Base-by-base conservation (phyloP, 2,888 invertebrate species). In the Helobdella robusta region DNA sequence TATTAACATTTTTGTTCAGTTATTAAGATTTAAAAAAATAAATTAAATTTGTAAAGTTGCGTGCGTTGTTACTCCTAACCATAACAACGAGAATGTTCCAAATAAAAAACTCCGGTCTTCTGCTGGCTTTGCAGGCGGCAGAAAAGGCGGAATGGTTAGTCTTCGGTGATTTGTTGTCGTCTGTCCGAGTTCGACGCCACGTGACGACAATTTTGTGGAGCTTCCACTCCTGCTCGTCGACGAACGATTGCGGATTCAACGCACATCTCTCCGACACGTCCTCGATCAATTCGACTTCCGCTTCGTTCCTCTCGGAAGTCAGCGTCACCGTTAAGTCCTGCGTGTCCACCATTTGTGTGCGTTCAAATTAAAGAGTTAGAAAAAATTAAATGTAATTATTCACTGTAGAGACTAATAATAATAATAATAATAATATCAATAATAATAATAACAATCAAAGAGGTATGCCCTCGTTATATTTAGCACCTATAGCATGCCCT, bases 141-240 rank as follows among this genome's bases (percentile, higher is more conserved):
- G 69, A 68, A 28, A 70, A 64, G 15, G 71, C 59, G 11, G 71
- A 65, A 46, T 71, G 69, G n/a, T 67, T 69, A 46, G 65, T 65
- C 36, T 59, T 66, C 18, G 64, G 66, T 40, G 63, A 65, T 59
- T 69, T 60, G 59, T 67, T 66, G 40, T 65, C 67, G 54, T 68
- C 61, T 8, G 52, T 34, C 20, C 60, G 50, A 23, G 54, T 61
- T 34, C 54, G 46, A 6, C 30, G 25, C 68, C 68, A 68, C 18
- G 67, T 66, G 61, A 61, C 36, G 35, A 69, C 50, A 65, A 74
- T 74, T 54, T 74, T 73, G 68, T 74, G 74, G 23, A 77, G 71
- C 25, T 71, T 69, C 77, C 77, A 77, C 69, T 77, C 77, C 68
- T 76, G 76, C 61, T 75, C 76, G 68, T 77, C 77, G 15, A 75